Evolutionary conservation across 2,797 vertebrate genomes (phyloP), one percentile per base, ranked within the genome.

Genomic region (Peromyscus nudipes): DNA sequence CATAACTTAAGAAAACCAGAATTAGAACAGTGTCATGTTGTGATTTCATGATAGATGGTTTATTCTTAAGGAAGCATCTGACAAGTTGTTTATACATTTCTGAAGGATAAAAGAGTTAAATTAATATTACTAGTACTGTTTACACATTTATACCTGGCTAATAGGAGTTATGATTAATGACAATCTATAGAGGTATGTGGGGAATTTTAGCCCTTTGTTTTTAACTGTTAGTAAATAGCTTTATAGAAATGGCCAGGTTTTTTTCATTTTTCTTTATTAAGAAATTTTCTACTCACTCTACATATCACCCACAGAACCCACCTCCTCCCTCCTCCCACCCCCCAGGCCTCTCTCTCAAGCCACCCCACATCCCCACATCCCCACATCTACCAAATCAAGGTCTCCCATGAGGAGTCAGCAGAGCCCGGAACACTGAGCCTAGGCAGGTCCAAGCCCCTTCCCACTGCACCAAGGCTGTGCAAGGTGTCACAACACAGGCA

Each of bases 61-160:
- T 95, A 37, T 60, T 86, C 12, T 86, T 82, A 79, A 60, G 79
- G 31, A 65, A 85, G 27, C 12, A 46, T 91, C 73, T 73, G 83
- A 80, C 14, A 73, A 37, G 12, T 89, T 96, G 76, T 10, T 31
- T 65, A 40, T 62, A 80, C 73, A 40, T 91, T 89, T 14, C 34
- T 96, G 80, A 91, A 81, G 2, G 1, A 55, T 73, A n/a, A 95
- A 88, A 40, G 4, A 12, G 55, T 82, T 94, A 77, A 71, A 69
- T 89, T 80, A 87, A 46, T 79, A 65, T 73, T 76, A 84, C 31
- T 89, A 75, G 49, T 40, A 60, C 12, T 71, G 75, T 86, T 92
- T 80, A 52, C 12, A 57, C 65, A 83, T 81, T 92, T 83, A 69
- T 17, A 85, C 2, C 13, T 75, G 43, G 55, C 93, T 85, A 77